Evolutionary conservation across 2,113 vertebrate species (phyloP), one percentile per base, ranked within the genome.

Genomic region (Centrocercus urophasianus): DNA sequence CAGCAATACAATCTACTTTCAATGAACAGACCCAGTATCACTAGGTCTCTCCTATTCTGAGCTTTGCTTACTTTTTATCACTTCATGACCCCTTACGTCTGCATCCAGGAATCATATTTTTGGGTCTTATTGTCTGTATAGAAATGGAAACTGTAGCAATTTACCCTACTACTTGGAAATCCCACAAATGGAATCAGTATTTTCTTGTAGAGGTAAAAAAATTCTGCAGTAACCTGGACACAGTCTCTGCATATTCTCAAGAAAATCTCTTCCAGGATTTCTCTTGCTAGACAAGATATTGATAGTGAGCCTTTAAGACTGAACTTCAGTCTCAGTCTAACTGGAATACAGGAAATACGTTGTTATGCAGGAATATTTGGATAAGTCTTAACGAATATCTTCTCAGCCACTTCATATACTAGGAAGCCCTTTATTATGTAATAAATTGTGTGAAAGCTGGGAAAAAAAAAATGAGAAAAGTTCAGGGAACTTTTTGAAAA

Each of bases 231-330:
- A 74, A 38, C 7, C 12, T 42, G 32, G 57, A 38, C 0, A 6
- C 19, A 45, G 56, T 16, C 13, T 48, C 13, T 90, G 50, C 42
- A 90, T 15, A 20, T 84, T 86, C 47, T 93, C 47, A 78, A 72
- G 82, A 32, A 65, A 84, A 38, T 45, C 13, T 67, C 63, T 65
- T 88, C n/a, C 40, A 70, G 13, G 45, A 74, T 86, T 86, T 86
- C 40, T 74, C 1, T 60, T 40, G 6, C 24, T 43, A 21, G 36
- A 70, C 43, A n/a, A 66, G 40, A 59, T 89, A 78, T 0, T 54
- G 61, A 74, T 74, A 81, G 91, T 74, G 57, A 91, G 52, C 52
- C 47, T 78, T 63, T 85, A 67, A 88, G 50, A 40, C 22, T 77
- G 76, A 80, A 73, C 40, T 77, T 73, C 50, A 71, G 61, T 72